Base-by-base conservation (phyloP, 2,797 vertebrate species). In the Manis crassicaudata region DNA sequence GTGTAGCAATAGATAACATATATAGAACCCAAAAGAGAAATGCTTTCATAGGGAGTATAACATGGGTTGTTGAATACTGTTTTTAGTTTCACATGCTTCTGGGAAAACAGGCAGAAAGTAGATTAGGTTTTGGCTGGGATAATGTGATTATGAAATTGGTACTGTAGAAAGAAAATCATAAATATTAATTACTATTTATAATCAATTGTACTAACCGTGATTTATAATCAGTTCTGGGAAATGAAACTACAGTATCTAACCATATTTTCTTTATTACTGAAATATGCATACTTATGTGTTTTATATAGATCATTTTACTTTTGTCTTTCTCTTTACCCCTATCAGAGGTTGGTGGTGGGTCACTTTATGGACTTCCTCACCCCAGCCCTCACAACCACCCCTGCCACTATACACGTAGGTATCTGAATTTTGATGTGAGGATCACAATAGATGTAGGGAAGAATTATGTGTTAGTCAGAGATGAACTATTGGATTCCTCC, bases 401-500 rank as follows among this genome's bases (percentile, higher is more conserved):
- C 27, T 25, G 43, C 23, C 68, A 37, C 37, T 12, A 40, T 5
- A 14, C 35, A 40, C 18, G 7, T 6, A 35, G 32, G 1, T 32
- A 88, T 85, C 32, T 60, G 54, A 84, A 77, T 85, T 80, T 9
- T 88, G 29, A 88, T 14, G 25, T 77, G 17, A 8, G 6, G 83
- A 60, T 76, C 29, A 76, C 21, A 88, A 18, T 3, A 70, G 27
- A 56, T 0, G 0, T 63, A 83, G 10, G 14, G 10, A 27, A 63
- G 12, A 27, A 56, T 56, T 35, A 7, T 2, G 58, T n/a, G 14
- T 68, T 52, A 63, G 50, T 83, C 6, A n/a, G 17, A 85, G 7
- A 21, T 21, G 1, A 81, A 60, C 2, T 14, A 29, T 35, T n/a
- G 16, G 2, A 6, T 54, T 0, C 2, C 10, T 63, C 13, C 2